phyloP scores from a whole-genome alignment of 1,140 invertebrate genomes.

The Papilio helenus region DNA sequence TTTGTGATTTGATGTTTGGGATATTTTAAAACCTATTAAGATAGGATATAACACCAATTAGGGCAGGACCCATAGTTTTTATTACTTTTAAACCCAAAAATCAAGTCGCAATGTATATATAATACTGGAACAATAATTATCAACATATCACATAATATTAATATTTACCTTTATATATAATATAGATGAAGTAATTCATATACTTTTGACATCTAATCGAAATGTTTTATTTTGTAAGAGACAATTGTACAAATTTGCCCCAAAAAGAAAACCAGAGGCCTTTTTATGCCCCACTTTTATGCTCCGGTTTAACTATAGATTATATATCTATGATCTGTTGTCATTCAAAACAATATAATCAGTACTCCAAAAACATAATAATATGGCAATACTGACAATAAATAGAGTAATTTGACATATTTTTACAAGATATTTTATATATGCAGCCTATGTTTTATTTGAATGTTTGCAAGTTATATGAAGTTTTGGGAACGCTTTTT shows the following conservation, averaged over 20 bases:
- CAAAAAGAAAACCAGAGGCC: too few species aligned
- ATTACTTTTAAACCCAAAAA: neutral
- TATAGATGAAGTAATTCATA: neutral
- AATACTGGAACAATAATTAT: slow-evolving; percentile 40
- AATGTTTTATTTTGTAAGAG: too few species aligned
- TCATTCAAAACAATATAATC: slow-evolving; percentile 1
- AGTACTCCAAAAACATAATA: neutral
- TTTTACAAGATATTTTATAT: neutral
- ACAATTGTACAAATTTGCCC: too few species aligned
- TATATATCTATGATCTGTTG: neutral
- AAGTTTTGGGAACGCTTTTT: neutral
- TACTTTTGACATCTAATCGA: too few species aligned
- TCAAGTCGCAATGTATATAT: slow-evolving; percentile 6
- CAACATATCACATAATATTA: slow-evolving; percentile 37
- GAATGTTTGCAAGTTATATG: neutral
- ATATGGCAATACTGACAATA: slow-evolving; percentile 9
- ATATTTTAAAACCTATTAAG: neutral
- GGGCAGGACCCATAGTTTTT: neutral
- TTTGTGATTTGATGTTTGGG: slow-evolving; percentile 10
- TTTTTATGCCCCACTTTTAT: too few species aligned
- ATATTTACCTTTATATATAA: slow-evolving; percentile 22
- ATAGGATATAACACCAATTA: neutral
- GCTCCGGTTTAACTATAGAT: too few species aligned
- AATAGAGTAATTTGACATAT: slow-evolving; percentile 2
- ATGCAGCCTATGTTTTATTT: neutral